Evolutionary conservation across 2,797 vertebrate genomes (phyloP).

Genomic region (Gouania willdenowi): DNA sequence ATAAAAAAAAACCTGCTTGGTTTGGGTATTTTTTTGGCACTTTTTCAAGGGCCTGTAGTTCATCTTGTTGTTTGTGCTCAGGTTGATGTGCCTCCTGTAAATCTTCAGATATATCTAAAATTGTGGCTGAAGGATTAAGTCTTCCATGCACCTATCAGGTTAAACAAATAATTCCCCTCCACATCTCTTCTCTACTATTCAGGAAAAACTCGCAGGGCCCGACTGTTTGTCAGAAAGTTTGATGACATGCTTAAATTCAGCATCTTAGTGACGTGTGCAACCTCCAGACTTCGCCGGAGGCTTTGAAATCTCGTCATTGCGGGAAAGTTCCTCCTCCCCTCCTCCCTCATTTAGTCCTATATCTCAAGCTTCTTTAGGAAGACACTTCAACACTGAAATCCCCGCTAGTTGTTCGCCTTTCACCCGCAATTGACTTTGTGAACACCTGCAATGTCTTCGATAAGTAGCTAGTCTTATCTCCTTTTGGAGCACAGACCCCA

Average conservation of each 20-base stretch:
- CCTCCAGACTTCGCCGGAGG: slow-evolving; percentile 33
- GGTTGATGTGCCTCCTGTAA: slow-evolving; percentile 38
- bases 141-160: slow-evolving; percentile 40
- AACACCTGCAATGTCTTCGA: slow-evolving; percentile 67
- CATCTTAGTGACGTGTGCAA: slow-evolving; percentile 40
- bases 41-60: slow-evolving; percentile 15
- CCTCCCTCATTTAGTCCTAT: slow-evolving; percentile 15
- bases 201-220: slow-evolving; percentile 38
- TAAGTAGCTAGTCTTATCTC: slow-evolving; percentile 68
- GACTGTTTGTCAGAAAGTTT: slow-evolving; percentile 43
- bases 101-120: slow-evolving; percentile 37
- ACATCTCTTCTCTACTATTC: neutral
- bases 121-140: slow-evolving; percentile 32
- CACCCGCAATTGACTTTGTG: slow-evolving; percentile 57
- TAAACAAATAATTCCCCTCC: slow-evolving; percentile 32
- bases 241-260: slow-evolving; percentile 33
- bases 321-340: slow-evolving; percentile 26
- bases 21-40: slow-evolving; percentile 52
- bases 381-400: slow-evolving; percentile 46
- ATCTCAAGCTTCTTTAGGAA: slow-evolving; percentile 31
- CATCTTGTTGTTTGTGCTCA: slow-evolving; percentile 48
- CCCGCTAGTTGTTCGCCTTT: slow-evolving; percentile 52
- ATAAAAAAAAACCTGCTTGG: slow-evolving; percentile 54
- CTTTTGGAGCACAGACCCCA: slow-evolving; percentile 55
- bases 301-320: slow-evolving; percentile 58